Evolutionary conservation across 2,797 vertebrate species (phyloP).

Genomic region (Oreonectes daqikongensis): DNA sequence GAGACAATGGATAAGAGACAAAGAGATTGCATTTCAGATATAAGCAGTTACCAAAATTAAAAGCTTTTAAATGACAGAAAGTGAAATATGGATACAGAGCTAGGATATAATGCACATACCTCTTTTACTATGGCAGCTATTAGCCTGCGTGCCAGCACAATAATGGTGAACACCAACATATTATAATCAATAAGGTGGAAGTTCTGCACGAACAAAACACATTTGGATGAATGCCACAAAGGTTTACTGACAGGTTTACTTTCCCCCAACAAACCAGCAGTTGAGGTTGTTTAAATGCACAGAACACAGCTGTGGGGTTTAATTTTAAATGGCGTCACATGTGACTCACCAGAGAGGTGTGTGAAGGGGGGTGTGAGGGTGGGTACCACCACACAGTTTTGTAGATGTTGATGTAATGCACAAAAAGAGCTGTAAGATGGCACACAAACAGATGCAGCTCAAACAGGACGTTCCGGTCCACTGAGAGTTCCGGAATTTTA

Average conservation of each 20-base stretch:
- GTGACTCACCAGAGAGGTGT: constrained; percentile 91
- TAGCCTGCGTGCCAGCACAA: constrained; percentile 91
- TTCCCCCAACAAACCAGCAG: not conserved
- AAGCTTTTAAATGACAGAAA: not conserved
- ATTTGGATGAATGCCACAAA: not conserved
- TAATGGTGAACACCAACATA: constrained; percentile 92
- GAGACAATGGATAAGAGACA: not conserved
- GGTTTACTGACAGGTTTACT: not conserved
- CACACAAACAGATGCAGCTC: constrained; percentile 97
- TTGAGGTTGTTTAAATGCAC: not conserved
- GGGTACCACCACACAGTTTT: constrained; percentile 99
- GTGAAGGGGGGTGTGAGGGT: constrained; percentile 91
- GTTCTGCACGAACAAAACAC: constrained; percentile 77
- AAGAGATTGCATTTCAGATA: not conserved
- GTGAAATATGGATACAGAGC: not conserved
- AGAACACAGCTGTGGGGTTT: not conserved
- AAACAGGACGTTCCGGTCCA: constrained; percentile 90
- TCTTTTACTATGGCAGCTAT: constrained; percentile 96
- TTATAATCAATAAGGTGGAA: constrained; percentile 99
- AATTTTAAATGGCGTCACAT: not conserved
- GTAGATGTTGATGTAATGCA: constrained; percentile 99
- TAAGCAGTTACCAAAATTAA: not conserved
- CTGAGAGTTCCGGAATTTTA: constrained; percentile 93
- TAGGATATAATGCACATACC: constrained; percentile 70
- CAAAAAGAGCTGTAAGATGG: constrained; percentile 93